Evolutionary conservation across 1,140 invertebrate species (phyloP), one percentile per base, ranked within the genome.

Genomic region (Diabrotica virgifera): DNA sequence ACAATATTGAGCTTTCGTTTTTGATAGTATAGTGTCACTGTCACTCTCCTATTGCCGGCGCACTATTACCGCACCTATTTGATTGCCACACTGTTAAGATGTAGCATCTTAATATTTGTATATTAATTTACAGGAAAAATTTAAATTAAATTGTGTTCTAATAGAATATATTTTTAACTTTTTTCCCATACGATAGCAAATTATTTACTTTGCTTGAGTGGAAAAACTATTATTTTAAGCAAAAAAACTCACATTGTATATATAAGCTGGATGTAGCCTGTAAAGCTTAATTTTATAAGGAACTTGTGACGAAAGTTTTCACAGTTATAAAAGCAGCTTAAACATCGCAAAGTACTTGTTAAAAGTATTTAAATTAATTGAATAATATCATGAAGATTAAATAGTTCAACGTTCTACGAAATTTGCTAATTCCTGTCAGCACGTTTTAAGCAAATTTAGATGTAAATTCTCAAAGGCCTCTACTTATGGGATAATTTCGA

Each of bases 281-380:
- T 36, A n/a, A 12, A 36, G 36, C 55, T 37, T 57, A 57, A 57
- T 57, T 57, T 36, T 36, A 57, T 12, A 37, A 36, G 36, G 55
- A 57, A 57, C 55, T 36, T 36, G 55, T 36, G 55, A 57, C 36
- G 36, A 12, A 57, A 36, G 35, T 57, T 57, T 57, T 24, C 24
- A 8, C n/a, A 57, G 55, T 46, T 57, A 57, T 36, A 36, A 57
- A 57, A 57, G 55, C 55, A 5, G 55, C 55, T 57, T 57, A 57
- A 57, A 57, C 55, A 57, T 57, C 35, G 55, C 55, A 57, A 57
- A 57, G 55, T 57, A 57, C 55, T 57, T 57, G 55, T 36, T 57
- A 36, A 57, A 57, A 57, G 55, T 57, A 57, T 57, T 57, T 57
- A 57, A 57, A 57, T 57, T 57, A 57, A 57, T 57, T 57, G 55